Percentiles rank a stretch among this genome's conserved stretches.
phyloP scores from a whole-genome alignment of 2,888 invertebrate genomes.

The Scaptomyza caliginosa region DNA sequence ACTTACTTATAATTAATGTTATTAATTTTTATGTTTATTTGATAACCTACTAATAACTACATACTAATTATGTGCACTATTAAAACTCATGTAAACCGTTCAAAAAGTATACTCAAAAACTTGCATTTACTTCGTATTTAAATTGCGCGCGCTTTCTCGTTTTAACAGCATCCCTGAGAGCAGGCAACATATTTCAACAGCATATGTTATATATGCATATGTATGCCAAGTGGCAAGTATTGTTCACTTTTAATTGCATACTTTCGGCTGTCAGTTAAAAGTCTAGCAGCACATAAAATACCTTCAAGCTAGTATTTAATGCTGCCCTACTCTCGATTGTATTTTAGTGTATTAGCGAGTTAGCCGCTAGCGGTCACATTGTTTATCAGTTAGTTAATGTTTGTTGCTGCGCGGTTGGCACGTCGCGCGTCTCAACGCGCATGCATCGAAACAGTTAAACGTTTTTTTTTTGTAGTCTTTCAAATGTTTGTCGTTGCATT shows the following conservation, averaged over 20 bases:
- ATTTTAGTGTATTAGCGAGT: slow-evolving; percentile 4
- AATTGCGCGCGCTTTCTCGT: background rate
- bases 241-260: slow-evolving; percentile 2
- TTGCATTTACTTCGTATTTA: background rate
- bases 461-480: slow-evolving; percentile 13
- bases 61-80: slow-evolving; percentile 57
- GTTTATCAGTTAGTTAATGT: slow-evolving; percentile 36
- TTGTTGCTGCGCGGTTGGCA: slow-evolving; percentile 56
- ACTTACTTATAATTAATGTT: slow-evolving; percentile 46
- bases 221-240: background rate
- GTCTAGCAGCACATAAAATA: background rate
- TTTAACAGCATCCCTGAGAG: background rate
- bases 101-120: slow-evolving; percentile 17
- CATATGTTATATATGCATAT: too few species aligned
- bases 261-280: background rate
- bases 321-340: background rate
- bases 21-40: slow-evolving; percentile 55
- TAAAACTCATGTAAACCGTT: slow-evolving; percentile 57
- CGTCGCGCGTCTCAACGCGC: slow-evolving; percentile 39
- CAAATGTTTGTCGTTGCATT: slow-evolving; percentile 45
- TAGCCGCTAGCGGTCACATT: slow-evolving; percentile 30
- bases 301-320: slow-evolving; percentile 10
- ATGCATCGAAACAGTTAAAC: slow-evolving; percentile 35
- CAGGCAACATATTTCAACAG: background rate
- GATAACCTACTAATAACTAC: slow-evolving; percentile 65